Conservation (phyloP, 2,113 vertebrate genomes). For the Axis porcinus region DNA sequence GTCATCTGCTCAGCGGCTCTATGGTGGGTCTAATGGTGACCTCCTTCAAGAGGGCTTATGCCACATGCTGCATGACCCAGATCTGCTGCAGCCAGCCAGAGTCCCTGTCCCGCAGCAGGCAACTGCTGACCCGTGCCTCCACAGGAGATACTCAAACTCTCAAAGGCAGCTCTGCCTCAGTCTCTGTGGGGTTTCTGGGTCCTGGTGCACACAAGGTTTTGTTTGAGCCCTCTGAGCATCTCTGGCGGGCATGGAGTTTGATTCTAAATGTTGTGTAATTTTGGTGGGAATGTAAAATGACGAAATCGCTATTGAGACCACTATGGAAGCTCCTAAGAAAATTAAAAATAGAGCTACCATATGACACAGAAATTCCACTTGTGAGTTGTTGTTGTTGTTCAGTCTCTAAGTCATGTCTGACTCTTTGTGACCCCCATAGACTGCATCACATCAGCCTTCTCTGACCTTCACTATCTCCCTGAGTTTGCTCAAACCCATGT, state of each 20-base stretch:
- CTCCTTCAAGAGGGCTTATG: not conserved
- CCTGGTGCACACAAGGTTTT: not conserved
- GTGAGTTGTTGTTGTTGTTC: not conserved
- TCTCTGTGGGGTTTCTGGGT: not conserved
- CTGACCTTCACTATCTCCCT: not conserved
- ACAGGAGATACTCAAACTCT: not conserved
- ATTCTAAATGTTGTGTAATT: not conserved
- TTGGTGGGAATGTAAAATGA: not conserved
- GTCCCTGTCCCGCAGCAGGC: not conserved
- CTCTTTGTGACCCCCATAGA: not conserved
- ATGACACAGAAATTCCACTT: not conserved
- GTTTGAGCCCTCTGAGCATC: not conserved
- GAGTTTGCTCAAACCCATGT: not conserved
- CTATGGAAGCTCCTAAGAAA: not conserved
- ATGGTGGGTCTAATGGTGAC: accelerated
- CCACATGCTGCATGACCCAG: not conserved
- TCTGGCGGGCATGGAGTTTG: accelerated
- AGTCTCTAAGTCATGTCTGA: not conserved
- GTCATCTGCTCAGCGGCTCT: not conserved
- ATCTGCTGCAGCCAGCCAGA: not conserved
- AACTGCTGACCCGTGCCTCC: not conserved
- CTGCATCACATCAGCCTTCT: not conserved
- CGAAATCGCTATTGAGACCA: not conserved
- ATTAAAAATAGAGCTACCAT: not conserved
- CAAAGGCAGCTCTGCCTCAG: not conserved